These are phyloP conservation scores for Mastigias papua DNA, from an alignment of 30 jellyfish, hydroid and myxozoan species.

Conservation along the genomic window DNA sequence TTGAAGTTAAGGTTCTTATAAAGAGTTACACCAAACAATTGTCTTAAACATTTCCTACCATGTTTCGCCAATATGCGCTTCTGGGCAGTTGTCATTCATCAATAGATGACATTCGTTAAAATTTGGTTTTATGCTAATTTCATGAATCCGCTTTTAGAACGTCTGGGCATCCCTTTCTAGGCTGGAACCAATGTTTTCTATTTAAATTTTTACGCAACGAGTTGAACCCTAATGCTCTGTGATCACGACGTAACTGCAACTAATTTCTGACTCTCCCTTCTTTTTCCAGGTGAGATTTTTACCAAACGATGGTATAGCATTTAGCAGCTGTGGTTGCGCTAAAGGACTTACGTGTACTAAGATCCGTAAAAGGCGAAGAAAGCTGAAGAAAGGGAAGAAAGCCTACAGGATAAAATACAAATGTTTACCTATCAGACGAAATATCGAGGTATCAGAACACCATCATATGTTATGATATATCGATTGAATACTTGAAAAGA, in stretches of 20 bases:
- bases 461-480: constrained; percentile 18
- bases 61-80: too few species aligned
- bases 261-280: neutral
- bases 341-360: constrained; percentile 61
- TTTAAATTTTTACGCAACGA: too few species aligned
- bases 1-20: too few species aligned
- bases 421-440: constrained; percentile 46
- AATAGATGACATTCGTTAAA: too few species aligned
- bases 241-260: neutral
- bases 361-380: constrained; percentile 18
- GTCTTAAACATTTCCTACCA: too few species aligned
- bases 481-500: neutral
- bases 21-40: too few species aligned
- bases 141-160: too few species aligned
- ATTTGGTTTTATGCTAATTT: too few species aligned
- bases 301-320: constrained; percentile 51
- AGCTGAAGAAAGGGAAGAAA: constrained; percentile 39
- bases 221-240: too few species aligned
- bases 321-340: constrained; percentile 69
- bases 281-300: constrained; percentile 22
- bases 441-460: constrained; percentile 16
- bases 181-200: too few species aligned
- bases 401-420: constrained; percentile 63
- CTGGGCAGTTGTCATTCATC: too few species aligned
- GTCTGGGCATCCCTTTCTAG: too few species aligned